Base-by-base conservation (phyloP, 2,888 invertebrate species). In the Shargacucullia verbasci region DNA sequence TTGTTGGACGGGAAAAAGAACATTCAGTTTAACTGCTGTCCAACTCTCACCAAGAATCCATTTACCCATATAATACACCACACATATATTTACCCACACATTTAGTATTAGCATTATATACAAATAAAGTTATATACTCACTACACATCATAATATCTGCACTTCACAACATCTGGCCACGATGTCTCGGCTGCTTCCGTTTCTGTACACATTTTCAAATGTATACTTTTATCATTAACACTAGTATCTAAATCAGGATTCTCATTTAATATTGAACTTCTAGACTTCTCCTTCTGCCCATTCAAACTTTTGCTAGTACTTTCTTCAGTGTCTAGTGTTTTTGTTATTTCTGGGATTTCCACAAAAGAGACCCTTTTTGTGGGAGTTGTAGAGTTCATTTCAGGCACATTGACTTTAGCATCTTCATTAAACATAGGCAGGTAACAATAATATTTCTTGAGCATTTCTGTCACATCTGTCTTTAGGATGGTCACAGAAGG, bases 401-500 rank as follows among this genome's bases (percentile, higher is more conserved):
- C 88, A 1, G 82, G 75, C 25, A 78, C 72, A 50, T 83, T 78
- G 0, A 78, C 56, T 70, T 88, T 88, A 1, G 81, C 76, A n/a
- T 83, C 81, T 10, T 86, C 88, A 81, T 88, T 92, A 73, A 95
- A 95, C 1, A 91, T 86, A 13, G 94, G 90, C 12, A 95, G 86
- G 57, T 95, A 94, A 10, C 92, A 84, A 67, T 95, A 95, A 79
- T 95, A 95, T 59, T 91, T 93, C 14, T 94, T 89, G 13, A 97
- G 93, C 86, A 96, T 96, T 79, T 96, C 96, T 25, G 94, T 90
- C 14, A 96, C 95, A 79, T 96, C 96, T 52, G 95, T 92, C 73
- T 96, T 95, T 20, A 96, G 89, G 34, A 95, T 95, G 11, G 97
- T 97, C 10, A 97, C 94, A 20, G 96, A 96, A 0, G 97, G 97